Evolutionary conservation across 2,113 vertebrate genomes (phyloP), one percentile per base, ranked within the genome.

Genomic region (Chamaetylas fuelleborni): DNA sequence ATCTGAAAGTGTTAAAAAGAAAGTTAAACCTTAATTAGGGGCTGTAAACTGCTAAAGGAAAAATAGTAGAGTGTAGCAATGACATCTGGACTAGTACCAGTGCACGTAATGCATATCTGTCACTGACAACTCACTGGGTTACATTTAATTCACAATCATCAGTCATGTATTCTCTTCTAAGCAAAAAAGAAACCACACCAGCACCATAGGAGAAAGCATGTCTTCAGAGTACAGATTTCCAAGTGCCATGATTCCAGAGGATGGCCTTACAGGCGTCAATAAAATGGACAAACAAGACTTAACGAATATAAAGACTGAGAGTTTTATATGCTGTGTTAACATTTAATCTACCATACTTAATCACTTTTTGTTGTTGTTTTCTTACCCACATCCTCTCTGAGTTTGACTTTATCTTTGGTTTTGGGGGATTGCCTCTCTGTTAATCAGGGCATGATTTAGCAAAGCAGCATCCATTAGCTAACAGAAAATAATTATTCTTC

Each of bases 91-190:
- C 89, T 86, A 92, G 64, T 85, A 93, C 70, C 81, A 86, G 48
- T 91, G 69, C 72, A 84, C 88, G 54, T 96, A 95, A 92, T 91
- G 91, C 94, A 88, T 96, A 91, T 97, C 88, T 97, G 95, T 97
- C 95, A 96, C 96, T 97, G 96, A 97, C 95, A 98, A 92, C 92
- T 97, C 96, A 95, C 76, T 90, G 93, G 96, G 87, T 93, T 93
- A 94, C 92, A 86, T 96, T 94, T 96, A 97, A 97, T 96, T 97
- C 97, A 94, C 62, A 95, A 94, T 95, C 95, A 95, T 97, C 95
- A 88, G 95, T 97, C 93, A 97, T 94, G 86, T 97, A 93, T 94
- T 97, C 82, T 92, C 92, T 93, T 57, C 58, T 43, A 94, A 94
- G 53, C 50, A 82, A 77, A 94, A 91, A 88, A 86, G 34, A 88